Base-by-base conservation (phyloP, 2,888 invertebrate species). In the Onchidella celtica region DNA sequence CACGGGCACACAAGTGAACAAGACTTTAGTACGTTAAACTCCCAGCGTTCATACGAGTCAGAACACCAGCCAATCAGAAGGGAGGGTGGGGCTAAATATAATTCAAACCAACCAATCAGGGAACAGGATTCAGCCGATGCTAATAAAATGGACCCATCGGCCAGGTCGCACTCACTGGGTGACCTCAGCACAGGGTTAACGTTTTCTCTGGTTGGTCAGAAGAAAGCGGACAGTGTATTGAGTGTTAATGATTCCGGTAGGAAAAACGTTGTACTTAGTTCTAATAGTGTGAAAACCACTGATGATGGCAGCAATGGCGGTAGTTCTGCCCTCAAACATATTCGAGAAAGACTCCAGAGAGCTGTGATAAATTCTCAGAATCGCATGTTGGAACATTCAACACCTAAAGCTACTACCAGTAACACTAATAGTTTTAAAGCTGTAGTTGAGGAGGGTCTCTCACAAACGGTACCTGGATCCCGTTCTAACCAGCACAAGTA, bases 171-270 rank as follows among this genome's bases (percentile, higher is more conserved):
- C 68, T 89, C 89, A n/a, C 78, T 89, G 17, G 88, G 88, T 0
- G 88, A 89, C 79, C 83, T 89, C 65, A 82, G 86, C 32, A 84
- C 87, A 2, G 89, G 89, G 1, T 85, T 88, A 82, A 86, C 88
- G 9, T 85, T 90, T 38, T 86, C 86, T 3, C 36, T 90, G 47
- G 89, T 89, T 9, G 89, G 89, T 14, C 89, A 90, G 83, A 86
- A 88, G 61, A 89, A 90, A 69, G 78, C 85, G 1, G 89, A 87
- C 38, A 88, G 87, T 75, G 83, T 85, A 34, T 70, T 9, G 34
- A 36, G 70, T 17, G 38, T 29, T 2, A 38, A 36, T 55, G 47
- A 47, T 34, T 24, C 3, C 32, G 32, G 66, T 66, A 9, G 66
- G 4, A 14, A 32, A 9, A 9, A 47, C 17, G 47, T 47, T 47